These are phyloP conservation scores for Reticulitermes speratus DNA, from an alignment of 1,140 invertebrate species.

Conservation along the genomic window DNA sequence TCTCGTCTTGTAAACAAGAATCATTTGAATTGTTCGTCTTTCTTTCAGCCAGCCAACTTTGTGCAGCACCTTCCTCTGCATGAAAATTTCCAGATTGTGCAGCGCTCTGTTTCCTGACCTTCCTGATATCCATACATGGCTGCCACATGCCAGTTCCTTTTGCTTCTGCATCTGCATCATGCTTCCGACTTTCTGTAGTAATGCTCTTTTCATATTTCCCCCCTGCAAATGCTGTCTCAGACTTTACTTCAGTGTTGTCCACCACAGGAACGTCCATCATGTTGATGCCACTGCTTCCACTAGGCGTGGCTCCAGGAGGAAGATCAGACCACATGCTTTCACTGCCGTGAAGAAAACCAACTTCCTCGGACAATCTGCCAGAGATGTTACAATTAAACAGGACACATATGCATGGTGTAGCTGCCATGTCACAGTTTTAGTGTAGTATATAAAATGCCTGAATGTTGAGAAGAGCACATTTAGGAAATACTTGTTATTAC, in stretches of 20 bases:
- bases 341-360: neutral
- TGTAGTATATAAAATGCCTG: too few relatives aligned
- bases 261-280: neutral
- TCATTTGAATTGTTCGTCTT: neutral
- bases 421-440: too few relatives aligned
- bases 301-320: neutral
- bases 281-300: neutral
- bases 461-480: too few relatives aligned
- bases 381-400: neutral
- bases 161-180: neutral
- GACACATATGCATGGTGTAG: too few relatives aligned
- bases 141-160: neutral
- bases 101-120: neutral
- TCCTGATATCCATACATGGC: too few relatives aligned
- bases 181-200: neutral
- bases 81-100: neutral
- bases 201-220: neutral
- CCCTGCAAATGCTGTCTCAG: neutral
- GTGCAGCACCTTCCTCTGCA: neutral
- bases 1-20: conserved; percentile 5
- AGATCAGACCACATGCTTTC: neutral
- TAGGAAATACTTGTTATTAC: too few relatives aligned
- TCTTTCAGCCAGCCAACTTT: neutral
- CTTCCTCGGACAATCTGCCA: neutral
- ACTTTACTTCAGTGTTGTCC: neutral